Evolutionary conservation across 2,888 invertebrate species (phyloP).

Genomic region (Drosophila anomalata): DNA sequence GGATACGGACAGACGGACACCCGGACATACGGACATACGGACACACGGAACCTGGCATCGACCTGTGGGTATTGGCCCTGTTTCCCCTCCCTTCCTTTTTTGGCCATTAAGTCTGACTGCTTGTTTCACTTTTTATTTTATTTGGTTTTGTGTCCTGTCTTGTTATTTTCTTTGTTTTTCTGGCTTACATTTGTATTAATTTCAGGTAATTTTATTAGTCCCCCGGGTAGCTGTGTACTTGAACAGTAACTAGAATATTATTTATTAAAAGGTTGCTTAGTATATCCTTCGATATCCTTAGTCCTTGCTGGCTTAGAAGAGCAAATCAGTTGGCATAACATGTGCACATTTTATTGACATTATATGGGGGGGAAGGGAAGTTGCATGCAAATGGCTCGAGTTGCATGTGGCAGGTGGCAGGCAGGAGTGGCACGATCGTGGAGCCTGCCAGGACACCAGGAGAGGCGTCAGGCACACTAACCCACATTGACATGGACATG

Average conservation of each 20-base stretch:
- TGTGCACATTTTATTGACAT: background rate
- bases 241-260: background rate
- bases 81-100: background rate
- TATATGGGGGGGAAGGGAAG: background rate
- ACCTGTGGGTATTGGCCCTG: conserved; percentile 8
- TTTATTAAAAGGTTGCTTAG: background rate
- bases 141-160: conserved; percentile 7
- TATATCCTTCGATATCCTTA: too few relatives aligned
- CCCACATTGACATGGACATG: conserved; percentile 55
- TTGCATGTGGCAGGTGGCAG: conserved; percentile 37
- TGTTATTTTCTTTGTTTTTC: background rate
- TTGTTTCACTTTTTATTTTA: conserved; percentile 33
- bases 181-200: background rate
- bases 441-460: conserved; percentile 7
- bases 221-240: background rate
- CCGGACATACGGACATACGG: background rate
- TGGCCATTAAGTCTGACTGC: conserved; percentile 18
- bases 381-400: conserved; percentile 31
- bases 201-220: conserved; percentile 10
- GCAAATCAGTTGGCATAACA: background rate
- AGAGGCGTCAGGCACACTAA: conserved; percentile 40
- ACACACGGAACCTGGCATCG: conserved; percentile 20
- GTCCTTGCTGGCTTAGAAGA: too few relatives aligned
- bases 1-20: conserved; percentile 20
- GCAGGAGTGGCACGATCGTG: conserved; percentile 6